These are phyloP conservation scores for Tortricodes alternella DNA, from an alignment of 2,888 invertebrate genomes.

Conservation along the genomic window DNA sequence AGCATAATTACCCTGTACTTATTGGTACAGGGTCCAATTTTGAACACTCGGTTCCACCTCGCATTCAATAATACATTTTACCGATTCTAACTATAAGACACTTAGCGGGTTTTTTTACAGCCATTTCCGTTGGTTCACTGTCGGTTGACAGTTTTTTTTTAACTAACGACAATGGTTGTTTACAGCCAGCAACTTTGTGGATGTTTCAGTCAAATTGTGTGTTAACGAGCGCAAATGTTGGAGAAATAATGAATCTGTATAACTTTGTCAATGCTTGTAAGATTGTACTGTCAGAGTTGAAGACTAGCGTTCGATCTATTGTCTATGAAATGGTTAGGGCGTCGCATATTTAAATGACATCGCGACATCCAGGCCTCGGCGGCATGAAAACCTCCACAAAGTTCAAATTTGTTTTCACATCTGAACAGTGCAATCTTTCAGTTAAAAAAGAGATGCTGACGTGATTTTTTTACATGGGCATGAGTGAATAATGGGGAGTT, in stretches of 20 bases:
- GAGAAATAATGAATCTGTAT: too few species aligned
- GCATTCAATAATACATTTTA: constrained; percentile 20
- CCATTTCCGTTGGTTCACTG: background rate
- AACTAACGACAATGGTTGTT: background rate
- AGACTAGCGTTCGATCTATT: background rate
- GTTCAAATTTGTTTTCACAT: background rate
- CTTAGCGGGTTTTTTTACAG: background rate
- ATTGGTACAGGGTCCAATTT: too few species aligned
- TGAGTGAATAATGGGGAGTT: too few species aligned
- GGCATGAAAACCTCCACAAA: background rate
- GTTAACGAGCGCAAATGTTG: too few species aligned
- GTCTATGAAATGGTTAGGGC: background rate
- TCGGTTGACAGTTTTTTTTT: too few species aligned
- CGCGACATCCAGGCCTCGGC: background rate
- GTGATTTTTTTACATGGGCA: too few species aligned
- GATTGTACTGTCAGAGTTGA: background rate
- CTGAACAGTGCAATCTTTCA: background rate
- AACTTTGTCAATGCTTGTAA: background rate
- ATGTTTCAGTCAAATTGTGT: too few species aligned
- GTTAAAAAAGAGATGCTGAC: too few species aligned
- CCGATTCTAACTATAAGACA: constrained; percentile 11
- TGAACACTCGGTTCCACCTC: too few species aligned
- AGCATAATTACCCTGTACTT: too few species aligned
- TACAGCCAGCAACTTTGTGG: background rate
- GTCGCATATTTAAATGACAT: background rate